phyloP scores from a whole-genome alignment of 2,113 vertebrate genomes.

The Syngnathus typhle region DNA sequence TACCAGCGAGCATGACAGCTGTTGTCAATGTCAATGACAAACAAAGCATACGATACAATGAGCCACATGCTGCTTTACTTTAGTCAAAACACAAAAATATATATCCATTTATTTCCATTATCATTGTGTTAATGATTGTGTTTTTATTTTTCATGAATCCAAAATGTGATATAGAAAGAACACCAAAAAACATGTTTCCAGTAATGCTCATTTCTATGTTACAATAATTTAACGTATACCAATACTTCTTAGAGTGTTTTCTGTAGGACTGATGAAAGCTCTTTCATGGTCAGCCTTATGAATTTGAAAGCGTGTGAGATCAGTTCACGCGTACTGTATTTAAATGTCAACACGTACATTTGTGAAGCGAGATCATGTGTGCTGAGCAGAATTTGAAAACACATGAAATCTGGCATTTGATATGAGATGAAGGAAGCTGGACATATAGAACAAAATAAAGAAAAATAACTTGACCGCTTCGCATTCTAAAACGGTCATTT shows the following conservation, averaged over 20 bases:
- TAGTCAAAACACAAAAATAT: not conserved
- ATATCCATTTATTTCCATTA: not conserved
- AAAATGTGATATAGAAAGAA: not conserved
- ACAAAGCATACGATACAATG: not conserved
- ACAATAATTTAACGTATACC: not conserved
- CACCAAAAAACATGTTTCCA: not conserved
- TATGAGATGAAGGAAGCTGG: slow-evolving; percentile 15
- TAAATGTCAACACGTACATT: slow-evolving; percentile 1
- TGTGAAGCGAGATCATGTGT: not conserved
- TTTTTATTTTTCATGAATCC: not conserved
- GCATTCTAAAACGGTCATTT: slow-evolving; percentile 57
- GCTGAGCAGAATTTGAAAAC: not conserved
- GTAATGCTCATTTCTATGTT: not conserved
- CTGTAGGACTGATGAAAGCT: not conserved
- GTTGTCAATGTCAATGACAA: not conserved
- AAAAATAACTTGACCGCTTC: slow-evolving; percentile 36
- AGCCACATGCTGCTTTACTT: not conserved
- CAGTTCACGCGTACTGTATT: not conserved
- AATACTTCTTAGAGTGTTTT: not conserved
- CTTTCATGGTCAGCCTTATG: not conserved
- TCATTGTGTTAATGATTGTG: not conserved
- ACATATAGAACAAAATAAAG: slow-evolving; percentile 24
- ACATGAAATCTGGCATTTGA: slow-evolving; percentile 28
- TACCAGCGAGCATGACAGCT: not conserved
- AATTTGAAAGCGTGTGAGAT: not conserved